Conservation (phyloP, 2,113 vertebrate species). For the Pituophis catenifer region DNA sequence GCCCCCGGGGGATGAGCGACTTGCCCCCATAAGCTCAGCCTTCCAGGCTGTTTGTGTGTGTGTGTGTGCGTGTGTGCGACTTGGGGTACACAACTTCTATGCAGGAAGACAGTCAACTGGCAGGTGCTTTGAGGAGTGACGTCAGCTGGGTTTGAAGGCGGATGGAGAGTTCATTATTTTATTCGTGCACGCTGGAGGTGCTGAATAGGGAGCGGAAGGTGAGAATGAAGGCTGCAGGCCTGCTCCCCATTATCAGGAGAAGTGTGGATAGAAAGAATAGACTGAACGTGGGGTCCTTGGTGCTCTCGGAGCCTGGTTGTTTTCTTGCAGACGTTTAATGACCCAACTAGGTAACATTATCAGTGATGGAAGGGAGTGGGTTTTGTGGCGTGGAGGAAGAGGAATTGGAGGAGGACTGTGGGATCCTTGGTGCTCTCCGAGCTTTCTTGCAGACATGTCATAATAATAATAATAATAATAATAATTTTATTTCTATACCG, state of each 20-base stretch:
- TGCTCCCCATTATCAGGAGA: not conserved
- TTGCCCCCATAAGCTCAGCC: conserved; percentile 42
- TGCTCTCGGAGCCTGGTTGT: too few relatives aligned
- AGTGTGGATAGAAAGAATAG: not conserved
- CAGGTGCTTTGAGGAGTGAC: not conserved
- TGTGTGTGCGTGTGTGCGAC: not conserved
- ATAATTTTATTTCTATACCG: too few relatives aligned
- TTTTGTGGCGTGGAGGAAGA: too few relatives aligned
- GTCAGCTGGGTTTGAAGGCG: conserved; percentile 16
- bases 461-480: too few relatives aligned
- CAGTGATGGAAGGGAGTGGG: too few relatives aligned
- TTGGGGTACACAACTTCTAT: conserved; percentile 34
- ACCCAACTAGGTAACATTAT: not conserved
- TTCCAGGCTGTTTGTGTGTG: conserved; percentile 36
- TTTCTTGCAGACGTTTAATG: too few relatives aligned
- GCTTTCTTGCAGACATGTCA: too few relatives aligned
- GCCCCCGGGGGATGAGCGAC: conserved; percentile 41
- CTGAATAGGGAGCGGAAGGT: not conserved
- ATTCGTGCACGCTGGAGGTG: not conserved
- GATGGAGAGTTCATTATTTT: not conserved
- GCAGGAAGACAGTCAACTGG: not conserved
- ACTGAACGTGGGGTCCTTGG: not conserved
- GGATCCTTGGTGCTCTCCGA: too few relatives aligned
- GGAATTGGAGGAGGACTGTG: too few relatives aligned
- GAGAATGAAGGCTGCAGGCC: not conserved